Evolutionary conservation across 2,888 invertebrate genomes (phyloP), one percentile per base, ranked within the genome.

Genomic region (Phyllotreta cruciferae): DNA sequence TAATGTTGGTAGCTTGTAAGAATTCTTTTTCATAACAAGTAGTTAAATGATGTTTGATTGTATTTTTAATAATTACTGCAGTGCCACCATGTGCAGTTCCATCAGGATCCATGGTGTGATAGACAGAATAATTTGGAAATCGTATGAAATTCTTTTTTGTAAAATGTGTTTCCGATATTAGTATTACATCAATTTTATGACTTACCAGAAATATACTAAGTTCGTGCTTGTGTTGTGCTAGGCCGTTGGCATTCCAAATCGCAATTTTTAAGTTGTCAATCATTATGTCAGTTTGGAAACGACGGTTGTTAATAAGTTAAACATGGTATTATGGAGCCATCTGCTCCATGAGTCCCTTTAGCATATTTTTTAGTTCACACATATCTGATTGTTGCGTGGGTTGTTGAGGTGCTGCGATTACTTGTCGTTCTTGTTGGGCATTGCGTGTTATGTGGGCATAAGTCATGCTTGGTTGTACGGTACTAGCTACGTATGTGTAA

Each of bases 21-120:
- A 24, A 24, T 1, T 24, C 4, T 24, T 24, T 4, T 24, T 24
- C 24, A 24, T 24, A 24, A 1, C 4, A 3, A 1, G 1, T 4
- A 24, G 38, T 13, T 41, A 0, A 0, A 35, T 58, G 7, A 14
- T 58, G 42, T 8, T 58, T 35, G 13, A 13, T 39, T 4, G 39
- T 10, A 38, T 39, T 35, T 41, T 7, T 24, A 35, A 52, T 56
- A 10, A 47, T 56, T 2, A 56, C 10, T 1, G 37, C 47, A 0
- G 56, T 34, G 3, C 56, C 56, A 5, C 37, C 56, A 37, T 56
- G 47, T 2, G 47, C 58, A 24, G 14, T 39, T 24, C 50, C 50
- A 14, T 50, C 50, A 2, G 52, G 50, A 24, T 58, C 47, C 7
- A 36, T 39, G 7, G 45, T 38, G 35, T 47, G 38, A 24, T 56